Evolutionary conservation across 2,888 invertebrate genomes (phyloP), one percentile per base, ranked within the genome.

Genomic region (Pasiphila rectangulata): DNA sequence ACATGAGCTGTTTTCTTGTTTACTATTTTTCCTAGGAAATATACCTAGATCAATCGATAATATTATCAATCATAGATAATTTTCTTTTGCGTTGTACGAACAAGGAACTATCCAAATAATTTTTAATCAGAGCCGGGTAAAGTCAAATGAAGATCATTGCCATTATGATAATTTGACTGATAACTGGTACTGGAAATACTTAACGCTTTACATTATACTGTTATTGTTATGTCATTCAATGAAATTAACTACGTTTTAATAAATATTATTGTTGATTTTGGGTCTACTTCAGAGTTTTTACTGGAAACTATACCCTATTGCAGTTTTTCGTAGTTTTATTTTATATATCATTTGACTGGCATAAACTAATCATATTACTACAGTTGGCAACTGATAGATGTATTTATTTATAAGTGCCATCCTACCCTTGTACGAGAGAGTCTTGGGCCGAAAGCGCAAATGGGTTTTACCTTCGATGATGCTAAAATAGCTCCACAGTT

Each of bases 391-490:
- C 77, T 76, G 72, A 75, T 74, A 77, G 75, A 75, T 70, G 64
- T 67, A 74, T 78, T 79, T 86, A 85, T 88, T 86, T 83, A 86
- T 85, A 86, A 79, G 79, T 79, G 70, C 71, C 74, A 77, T 74
- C 71, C 70, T 83, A 84, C 84, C 84, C 83, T 83, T 81, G 85
- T 69, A 58, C 74, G 83, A 75, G 86, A 85, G 83, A 84, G 83
- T 82, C 75, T 83, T 81, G 80, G 82, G 77, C 82, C 72, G 86
- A 88, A 88, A 86, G 86, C 82, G 80, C 79, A 75, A 83, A 84
- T 86, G 82, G 80, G 78, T 85, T 80, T 88, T 88, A 85, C 88
- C 88, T 88, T 88, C 88, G 82, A 81, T 81, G 81, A 77, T 81
- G 83, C 83, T 83, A 86, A 88, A 88, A 88, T 88, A 87, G 85